phyloP scores from a whole-genome alignment of 2,888 invertebrate species.

The Vesta saturnalis region DNA sequence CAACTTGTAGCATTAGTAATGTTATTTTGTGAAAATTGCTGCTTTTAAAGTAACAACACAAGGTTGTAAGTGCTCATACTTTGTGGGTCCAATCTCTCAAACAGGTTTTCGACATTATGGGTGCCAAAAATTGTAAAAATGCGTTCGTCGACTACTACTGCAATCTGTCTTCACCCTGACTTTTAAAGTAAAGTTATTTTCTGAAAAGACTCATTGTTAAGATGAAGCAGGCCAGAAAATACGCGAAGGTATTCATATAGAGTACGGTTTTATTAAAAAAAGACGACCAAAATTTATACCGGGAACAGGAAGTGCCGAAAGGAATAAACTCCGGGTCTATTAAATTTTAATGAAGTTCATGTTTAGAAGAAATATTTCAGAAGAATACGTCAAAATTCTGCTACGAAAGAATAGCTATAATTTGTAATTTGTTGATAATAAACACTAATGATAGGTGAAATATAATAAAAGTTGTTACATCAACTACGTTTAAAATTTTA shows the following conservation, averaged over 20 bases:
- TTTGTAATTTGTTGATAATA: slow-evolving; percentile 30
- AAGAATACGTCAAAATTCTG: slow-evolving; percentile 24
- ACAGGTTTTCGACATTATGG: slow-evolving; percentile 46
- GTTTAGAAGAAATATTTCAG: slow-evolving; percentile 30
- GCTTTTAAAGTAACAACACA: slow-evolving; percentile 50
- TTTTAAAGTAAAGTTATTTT: slow-evolving; percentile 47
- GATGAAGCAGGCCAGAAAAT: slow-evolving; percentile 50
- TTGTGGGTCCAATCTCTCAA: slow-evolving; percentile 45
- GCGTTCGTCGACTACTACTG: slow-evolving; percentile 45
- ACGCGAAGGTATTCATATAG: slow-evolving; percentile 41
- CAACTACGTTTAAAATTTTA: slow-evolving; percentile 14
- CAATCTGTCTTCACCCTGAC: slow-evolving; percentile 51
- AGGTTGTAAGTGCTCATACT: slow-evolving; percentile 41
- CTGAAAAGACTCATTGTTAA: slow-evolving; percentile 49
- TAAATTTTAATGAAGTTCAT: slow-evolving; percentile 38
- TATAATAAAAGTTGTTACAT: slow-evolving; percentile 19
- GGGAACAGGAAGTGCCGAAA: slow-evolving; percentile 26
- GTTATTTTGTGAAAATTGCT: slow-evolving; percentile 49
- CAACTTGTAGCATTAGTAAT: slow-evolving; percentile 37
- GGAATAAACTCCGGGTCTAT: slow-evolving; percentile 26
- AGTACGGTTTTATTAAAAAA: slow-evolving; percentile 28
- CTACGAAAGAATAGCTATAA: slow-evolving; percentile 15
- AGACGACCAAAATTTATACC: slow-evolving; percentile 25
- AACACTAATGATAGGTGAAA: slow-evolving; percentile 17
- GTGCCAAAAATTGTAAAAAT: slow-evolving; percentile 49